A percentile compares a stretch with the other conserved stretches of the same genome.
These are phyloP conservation scores for Eupithecia inturbata DNA, from an alignment of 2,888 invertebrate species.

Conservation along the genomic window DNA sequence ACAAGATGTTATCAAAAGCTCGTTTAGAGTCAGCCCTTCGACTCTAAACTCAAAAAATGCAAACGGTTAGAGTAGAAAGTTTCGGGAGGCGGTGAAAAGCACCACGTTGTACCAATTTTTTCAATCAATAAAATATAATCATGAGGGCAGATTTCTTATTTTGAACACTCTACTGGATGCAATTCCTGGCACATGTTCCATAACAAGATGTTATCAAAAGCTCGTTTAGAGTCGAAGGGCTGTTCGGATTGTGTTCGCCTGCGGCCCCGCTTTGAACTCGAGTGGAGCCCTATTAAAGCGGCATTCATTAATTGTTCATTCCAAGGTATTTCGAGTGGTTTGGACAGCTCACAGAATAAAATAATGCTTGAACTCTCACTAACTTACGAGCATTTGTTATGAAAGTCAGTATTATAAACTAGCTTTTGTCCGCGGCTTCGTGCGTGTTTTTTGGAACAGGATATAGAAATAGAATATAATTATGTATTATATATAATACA, in stretches of 20 bases:
- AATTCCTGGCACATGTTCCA: constrained; percentile 40
- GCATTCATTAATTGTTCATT: constrained; percentile 64
- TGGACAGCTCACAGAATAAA: constrained; percentile 44
- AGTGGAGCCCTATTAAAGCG: constrained; percentile 63
- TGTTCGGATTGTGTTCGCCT: constrained; percentile 57
- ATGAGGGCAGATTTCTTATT: constrained; percentile 7
- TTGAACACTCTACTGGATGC: constrained; percentile 22
- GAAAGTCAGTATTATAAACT: no score
- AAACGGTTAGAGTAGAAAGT: constrained; percentile 17
- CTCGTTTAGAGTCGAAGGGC: constrained; percentile 46
- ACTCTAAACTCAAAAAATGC: no score
- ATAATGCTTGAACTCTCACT: constrained; percentile 49
- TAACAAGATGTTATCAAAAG: constrained; percentile 40
- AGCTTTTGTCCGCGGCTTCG: no score
- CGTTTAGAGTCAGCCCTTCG: constrained; percentile 37
- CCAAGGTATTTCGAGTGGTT: constrained; percentile 58
- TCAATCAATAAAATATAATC: constrained; percentile 13
- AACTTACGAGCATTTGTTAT: constrained; percentile 33
- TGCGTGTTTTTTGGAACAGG: no score
- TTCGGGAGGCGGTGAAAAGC: neutral
- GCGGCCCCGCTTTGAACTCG: constrained; percentile 62
- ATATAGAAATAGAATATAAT: no score
- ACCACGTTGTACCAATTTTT: neutral
- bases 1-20: constrained; percentile 40
- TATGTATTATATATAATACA: no score